Evolutionary conservation across 2,888 invertebrate genomes (phyloP), one percentile per base, ranked within the genome.

Genomic region (Phlogophora meticulosa): DNA sequence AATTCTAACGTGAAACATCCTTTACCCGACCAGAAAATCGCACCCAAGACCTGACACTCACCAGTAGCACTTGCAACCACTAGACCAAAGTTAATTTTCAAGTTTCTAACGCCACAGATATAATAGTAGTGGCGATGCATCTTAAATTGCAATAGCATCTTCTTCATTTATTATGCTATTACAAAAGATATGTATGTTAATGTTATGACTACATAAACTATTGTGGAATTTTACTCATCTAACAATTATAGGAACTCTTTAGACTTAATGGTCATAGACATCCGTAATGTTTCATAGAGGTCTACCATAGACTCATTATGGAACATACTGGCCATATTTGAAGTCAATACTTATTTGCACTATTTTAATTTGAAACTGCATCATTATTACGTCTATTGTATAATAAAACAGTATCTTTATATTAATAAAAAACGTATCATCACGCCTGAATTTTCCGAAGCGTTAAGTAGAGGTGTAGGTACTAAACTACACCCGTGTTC

Each of bases 181-280:
- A 38, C 1, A 28, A 48, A 48, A 49, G 57, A 63, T 71, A 59
- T 59, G 20, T 34, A 74, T 77, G 55, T 38, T 56, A 74, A 74
- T 77, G 9, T n/a, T 10, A 32, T 51, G 10, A 22, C 4, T 46
- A 11, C 22, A 72, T 38, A 46, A 51, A n/a, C 40, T 13, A 46
- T 42, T n/a, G 46, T 38, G 28, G 22, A 38, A 42, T 64, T 53
- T 17, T 28, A 38, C 1, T 36, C 52, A 46, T 48, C 32, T 22
- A 52, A 36, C 24, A 28, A 1, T 10, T 49, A 11, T 1, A 72
- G 62, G n/a, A 45, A 61, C 17, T 51, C 10, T 36, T 48, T 36
- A 28, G 15, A 36, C 32, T 42, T 36, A 46, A 42, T 42, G 10
- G 2, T 10, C 28, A 22, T 28, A 61, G 20, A 52, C 10, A 61